Evolutionary conservation across 35 echinoderm and acorn worm species (phyloP).

Genomic region (Apostichopus californicus): DNA sequence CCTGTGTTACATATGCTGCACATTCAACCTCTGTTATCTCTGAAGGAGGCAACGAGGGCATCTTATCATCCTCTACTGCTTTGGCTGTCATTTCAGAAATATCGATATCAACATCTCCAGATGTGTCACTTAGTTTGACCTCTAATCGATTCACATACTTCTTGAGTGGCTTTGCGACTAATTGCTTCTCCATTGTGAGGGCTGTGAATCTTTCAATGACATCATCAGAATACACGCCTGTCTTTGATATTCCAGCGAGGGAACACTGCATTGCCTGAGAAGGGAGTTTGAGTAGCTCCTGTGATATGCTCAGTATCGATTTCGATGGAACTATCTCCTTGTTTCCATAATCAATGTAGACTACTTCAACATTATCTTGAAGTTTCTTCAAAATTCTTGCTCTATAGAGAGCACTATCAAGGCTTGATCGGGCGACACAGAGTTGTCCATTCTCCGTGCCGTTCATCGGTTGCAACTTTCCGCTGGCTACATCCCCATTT

Average conservation of each 20-base stretch:
- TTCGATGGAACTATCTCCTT: conserved; percentile 34
- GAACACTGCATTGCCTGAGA: conserved; percentile 78
- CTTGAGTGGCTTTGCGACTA: conserved; percentile 55
- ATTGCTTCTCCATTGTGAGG: conserved; percentile 64
- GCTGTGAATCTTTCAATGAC: conserved; percentile 54
- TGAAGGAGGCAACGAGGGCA: conserved; percentile 10
- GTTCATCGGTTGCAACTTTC: background rate
- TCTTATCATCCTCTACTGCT: conserved; percentile 51
- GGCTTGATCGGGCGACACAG: conserved; percentile 71
- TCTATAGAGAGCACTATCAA: conserved; percentile 79
- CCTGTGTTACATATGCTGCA: conserved; percentile 73
- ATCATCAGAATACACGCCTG: conserved; percentile 8
- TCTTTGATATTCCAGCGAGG: conserved; percentile 44
- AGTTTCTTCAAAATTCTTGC: conserved; percentile 62
- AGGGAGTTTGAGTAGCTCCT: conserved; percentile 48
- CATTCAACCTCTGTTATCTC: conserved; percentile 30
- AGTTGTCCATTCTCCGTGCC: conserved; percentile 14
- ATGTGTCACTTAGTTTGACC: conserved; percentile 58
- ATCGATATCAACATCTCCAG: conserved; percentile 52
- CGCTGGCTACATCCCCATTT: background rate
- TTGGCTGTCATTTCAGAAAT: conserved; percentile 48
- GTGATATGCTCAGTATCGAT: conserved; percentile 33
- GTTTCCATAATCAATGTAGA: conserved; percentile 91
- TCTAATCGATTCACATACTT: conserved; percentile 30
- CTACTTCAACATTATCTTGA: conserved; percentile 35